Percentiles rank a stretch among this genome's conserved stretches.
phyloP scores from a whole-genome alignment of 2,113 vertebrate species.

The Clarias macrocephalus region DNA sequence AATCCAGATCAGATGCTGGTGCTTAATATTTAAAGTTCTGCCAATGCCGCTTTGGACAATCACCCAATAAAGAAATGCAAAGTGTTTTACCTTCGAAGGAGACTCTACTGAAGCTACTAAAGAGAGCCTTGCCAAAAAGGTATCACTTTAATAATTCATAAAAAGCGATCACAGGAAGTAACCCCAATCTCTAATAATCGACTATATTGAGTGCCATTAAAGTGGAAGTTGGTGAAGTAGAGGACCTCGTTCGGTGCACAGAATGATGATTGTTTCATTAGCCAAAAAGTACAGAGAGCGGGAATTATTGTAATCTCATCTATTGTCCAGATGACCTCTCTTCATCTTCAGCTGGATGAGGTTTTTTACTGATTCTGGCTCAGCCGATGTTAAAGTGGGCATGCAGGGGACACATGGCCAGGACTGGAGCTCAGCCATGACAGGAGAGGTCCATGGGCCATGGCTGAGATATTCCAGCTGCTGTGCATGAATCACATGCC shows the following conservation, averaged over 20 bases:
- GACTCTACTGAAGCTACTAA: not conserved
- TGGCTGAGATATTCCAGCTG: conserved; percentile 44
- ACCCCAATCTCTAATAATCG: conserved; percentile 62
- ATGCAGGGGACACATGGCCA: conserved; percentile 48
- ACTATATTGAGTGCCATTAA: conserved; percentile 67
- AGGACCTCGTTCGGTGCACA: conserved; percentile 66
- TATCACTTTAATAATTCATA: conserved; percentile 32
- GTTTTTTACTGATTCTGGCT: conserved; percentile 46
- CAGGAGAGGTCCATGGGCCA: conserved; percentile 27
- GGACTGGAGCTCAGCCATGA: conserved; percentile 31
- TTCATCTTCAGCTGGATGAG: conserved; percentile 41
- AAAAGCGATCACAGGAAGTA: conserved; percentile 63
- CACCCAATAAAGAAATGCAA: not conserved
- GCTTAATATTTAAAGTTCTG: no score
- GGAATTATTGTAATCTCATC: conserved; percentile 46
- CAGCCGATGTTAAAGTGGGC: conserved; percentile 22
- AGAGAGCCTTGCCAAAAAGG: conserved; percentile 3
- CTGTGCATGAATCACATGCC: conserved; percentile 5
- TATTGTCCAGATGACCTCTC: conserved; percentile 43
- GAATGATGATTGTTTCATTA: conserved; percentile 76
- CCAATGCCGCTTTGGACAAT: not conserved
- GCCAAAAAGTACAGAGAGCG: conserved; percentile 68
- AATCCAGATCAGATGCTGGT: not conserved
- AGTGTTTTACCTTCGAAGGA: not conserved
- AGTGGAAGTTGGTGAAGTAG: conserved; percentile 63